These are phyloP conservation scores for Griposia aprilina DNA, from an alignment of 2,888 invertebrate species.

Conservation along the genomic window DNA sequence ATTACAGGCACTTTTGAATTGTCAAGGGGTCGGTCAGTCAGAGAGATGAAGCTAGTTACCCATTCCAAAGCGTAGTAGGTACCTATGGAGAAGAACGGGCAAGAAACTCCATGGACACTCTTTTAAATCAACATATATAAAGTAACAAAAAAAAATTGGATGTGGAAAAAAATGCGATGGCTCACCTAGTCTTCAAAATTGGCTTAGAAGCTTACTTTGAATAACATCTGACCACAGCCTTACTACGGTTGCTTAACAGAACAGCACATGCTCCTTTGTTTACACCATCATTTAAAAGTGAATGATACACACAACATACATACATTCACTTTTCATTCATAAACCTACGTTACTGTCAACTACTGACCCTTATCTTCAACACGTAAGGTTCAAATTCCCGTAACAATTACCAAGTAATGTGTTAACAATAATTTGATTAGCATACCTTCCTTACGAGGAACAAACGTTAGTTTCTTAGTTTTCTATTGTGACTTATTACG, in stretches of 20 bases:
- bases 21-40: too few species aligned
- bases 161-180: too few species aligned
- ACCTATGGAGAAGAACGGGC: too few species aligned
- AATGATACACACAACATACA: conserved; percentile 25
- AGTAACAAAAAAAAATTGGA: too few species aligned
- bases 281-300: conserved; percentile 34
- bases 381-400: conserved; percentile 22
- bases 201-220: neutral
- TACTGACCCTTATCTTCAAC: neutral
- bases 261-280: conserved; percentile 26
- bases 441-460: conserved; percentile 55
- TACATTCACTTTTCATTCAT: conserved; percentile 58
- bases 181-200: neutral
- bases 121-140: too few species aligned
- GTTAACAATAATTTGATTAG: conserved; percentile 58
- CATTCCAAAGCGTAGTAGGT: too few species aligned
- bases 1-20: too few species aligned
- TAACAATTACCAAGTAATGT: neutral
- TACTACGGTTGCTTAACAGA: conserved; percentile 13
- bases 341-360: neutral
- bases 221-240: neutral
- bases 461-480: conserved; percentile 33
- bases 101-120: too few species aligned
- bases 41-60: too few species aligned
- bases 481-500: conserved; percentile 59